Evolutionary conservation across 2,888 invertebrate genomes (phyloP).

Genomic region (Lithodes maja): DNA sequence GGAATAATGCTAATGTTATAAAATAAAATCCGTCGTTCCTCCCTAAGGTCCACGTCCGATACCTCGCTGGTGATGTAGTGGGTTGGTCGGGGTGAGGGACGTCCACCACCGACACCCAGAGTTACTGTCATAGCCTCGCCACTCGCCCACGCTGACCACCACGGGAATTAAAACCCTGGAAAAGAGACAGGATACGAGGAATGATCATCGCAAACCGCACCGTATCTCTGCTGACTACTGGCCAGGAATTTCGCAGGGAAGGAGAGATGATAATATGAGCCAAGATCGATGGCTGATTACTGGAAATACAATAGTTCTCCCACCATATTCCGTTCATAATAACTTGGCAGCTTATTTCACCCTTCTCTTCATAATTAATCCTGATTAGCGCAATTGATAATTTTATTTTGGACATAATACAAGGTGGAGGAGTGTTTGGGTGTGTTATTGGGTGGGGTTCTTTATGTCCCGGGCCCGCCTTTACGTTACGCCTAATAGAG

Average conservation of each 20-base stretch:
- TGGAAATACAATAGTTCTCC: not conserved
- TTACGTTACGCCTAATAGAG: conserved; percentile 23
- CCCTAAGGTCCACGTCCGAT: no score
- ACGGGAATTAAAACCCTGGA: not conserved
- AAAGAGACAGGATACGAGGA: not conserved
- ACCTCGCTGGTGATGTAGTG: not conserved
- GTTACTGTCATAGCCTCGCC: not conserved
- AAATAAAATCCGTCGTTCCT: no score
- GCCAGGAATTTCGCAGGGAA: not conserved
- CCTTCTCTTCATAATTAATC: no score
- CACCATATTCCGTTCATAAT: not conserved
- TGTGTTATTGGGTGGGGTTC: conserved; percentile 5
- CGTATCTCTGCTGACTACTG: not conserved
- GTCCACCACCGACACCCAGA: not conserved
- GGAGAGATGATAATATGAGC: not conserved
- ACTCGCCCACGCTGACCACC: not conserved
- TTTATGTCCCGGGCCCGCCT: conserved; percentile 22
- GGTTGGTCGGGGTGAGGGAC: conserved; percentile 10
- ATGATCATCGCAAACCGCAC: not conserved
- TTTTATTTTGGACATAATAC: not conserved
- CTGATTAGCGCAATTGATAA: no score
- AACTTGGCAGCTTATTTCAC: no score
- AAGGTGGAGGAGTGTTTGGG: not conserved
- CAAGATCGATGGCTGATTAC: not conserved
- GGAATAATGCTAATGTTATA: no score